These are phyloP conservation scores for Octopus bimaculoides DNA, from an alignment of 1,140 invertebrate species.

Conservation along the genomic window DNA sequence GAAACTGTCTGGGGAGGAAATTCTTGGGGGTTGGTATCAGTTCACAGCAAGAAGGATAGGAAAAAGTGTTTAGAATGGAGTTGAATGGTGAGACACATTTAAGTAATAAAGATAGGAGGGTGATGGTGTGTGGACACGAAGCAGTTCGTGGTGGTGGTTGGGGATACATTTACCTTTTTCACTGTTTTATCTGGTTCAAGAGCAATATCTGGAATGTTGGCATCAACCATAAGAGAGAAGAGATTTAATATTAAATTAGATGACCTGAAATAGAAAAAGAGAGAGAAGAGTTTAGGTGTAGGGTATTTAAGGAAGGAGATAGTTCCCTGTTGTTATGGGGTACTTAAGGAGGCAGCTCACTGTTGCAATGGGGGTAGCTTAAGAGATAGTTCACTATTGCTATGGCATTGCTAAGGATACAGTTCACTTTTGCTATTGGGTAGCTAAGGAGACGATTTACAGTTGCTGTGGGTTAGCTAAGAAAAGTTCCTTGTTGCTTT, in stretches of 20 bases:
- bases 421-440: not conserved
- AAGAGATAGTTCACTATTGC: not conserved
- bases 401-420: not conserved
- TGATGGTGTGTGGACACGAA: no score
- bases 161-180: conserved; percentile 70
- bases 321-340: not conserved
- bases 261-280: conserved; percentile 66
- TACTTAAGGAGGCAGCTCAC: not conserved
- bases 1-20: no score
- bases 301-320: not conserved
- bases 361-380: not conserved
- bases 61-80: no score
- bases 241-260: conserved; percentile 96
- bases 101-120: no score
- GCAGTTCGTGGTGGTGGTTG: no score
- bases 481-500: no score
- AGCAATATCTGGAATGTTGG: conserved; percentile 97
- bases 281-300: not conserved
- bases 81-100: no score
- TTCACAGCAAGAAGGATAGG: no score
- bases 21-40: no score
- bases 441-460: no score
- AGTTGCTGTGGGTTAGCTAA: no score
- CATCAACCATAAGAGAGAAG: conserved; percentile 98
- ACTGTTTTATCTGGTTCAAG: conserved; percentile 98